phyloP scores from a whole-genome alignment of 2,888 invertebrate species.

The Cenopis cana region DNA sequence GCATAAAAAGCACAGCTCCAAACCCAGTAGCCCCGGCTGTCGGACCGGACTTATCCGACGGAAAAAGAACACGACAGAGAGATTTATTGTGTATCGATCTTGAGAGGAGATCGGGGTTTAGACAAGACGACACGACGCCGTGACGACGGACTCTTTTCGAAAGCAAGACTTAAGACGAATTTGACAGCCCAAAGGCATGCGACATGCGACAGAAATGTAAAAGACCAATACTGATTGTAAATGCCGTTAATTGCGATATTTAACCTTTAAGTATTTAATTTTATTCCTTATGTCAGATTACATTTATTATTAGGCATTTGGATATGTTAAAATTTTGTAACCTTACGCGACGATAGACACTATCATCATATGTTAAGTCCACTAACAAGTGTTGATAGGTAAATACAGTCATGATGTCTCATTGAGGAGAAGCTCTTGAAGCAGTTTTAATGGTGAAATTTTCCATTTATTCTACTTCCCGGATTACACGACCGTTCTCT shows the following conservation, averaged over 20 bases:
- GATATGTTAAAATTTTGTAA: not conserved
- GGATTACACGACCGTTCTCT: too few relatives aligned
- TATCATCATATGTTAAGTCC: not conserved
- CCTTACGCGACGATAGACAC: not conserved
- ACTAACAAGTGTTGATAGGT: not conserved
- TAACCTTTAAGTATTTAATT: too few relatives aligned
- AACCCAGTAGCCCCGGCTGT: conserved; percentile 73
- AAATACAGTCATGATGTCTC: not conserved
- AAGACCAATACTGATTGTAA: not conserved
- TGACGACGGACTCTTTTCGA: not conserved
- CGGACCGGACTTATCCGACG: conserved; percentile 64
- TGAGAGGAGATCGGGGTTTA: conserved; percentile 67
- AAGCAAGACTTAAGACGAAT: not conserved
- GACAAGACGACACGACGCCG: conserved; percentile 13
- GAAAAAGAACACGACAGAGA: conserved; percentile 65
- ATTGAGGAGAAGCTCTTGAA: not conserved
- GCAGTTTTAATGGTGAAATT: too few relatives aligned
- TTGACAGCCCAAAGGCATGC: not conserved
- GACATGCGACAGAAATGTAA: not conserved
- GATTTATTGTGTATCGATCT: conserved; percentile 79
- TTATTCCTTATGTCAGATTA: too few relatives aligned
- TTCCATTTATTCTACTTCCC: too few relatives aligned
- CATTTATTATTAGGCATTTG: too few relatives aligned
- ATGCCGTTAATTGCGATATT: too few relatives aligned
- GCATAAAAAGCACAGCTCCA: conserved; percentile 56